phyloP scores from a whole-genome alignment of 2,113 vertebrate species.

The Protobothrops mucrosquamatus region DNA sequence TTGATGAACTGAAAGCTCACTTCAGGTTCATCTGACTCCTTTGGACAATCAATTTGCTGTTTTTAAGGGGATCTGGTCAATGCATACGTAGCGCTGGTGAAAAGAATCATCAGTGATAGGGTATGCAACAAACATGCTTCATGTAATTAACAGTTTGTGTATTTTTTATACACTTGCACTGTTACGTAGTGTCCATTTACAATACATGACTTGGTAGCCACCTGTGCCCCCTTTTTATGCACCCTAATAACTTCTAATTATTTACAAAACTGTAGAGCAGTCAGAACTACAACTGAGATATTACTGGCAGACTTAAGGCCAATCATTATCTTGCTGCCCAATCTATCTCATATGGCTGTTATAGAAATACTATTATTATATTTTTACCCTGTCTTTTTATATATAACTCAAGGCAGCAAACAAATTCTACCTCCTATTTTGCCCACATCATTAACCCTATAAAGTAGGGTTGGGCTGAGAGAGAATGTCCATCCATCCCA shows the following conservation, averaged over 20 bases:
- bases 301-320: neutral
- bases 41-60: neutral
- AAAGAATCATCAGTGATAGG: neutral
- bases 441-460: neutral
- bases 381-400: neutral
- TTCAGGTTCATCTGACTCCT: neutral
- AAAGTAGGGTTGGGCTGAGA: neutral
- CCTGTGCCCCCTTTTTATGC: too few relatives aligned
- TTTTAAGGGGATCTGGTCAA: neutral
- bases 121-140: neutral
- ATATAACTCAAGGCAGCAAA: neutral
- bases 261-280: neutral
- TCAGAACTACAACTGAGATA: neutral
- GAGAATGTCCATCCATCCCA: neutral
- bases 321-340: neutral
- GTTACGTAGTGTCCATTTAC: too few relatives aligned
- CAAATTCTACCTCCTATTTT: neutral
- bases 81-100: neutral
- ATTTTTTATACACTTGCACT: neutral
- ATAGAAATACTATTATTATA: neutral
- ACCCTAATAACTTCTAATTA: neutral
- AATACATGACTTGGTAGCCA: neutral
- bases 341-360: neutral
- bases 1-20: neutral
- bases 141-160: neutral